These are phyloP conservation scores for Tragelaphus buxtoni DNA, from an alignment of 2,113 vertebrate species.

Conservation along the genomic window DNA sequence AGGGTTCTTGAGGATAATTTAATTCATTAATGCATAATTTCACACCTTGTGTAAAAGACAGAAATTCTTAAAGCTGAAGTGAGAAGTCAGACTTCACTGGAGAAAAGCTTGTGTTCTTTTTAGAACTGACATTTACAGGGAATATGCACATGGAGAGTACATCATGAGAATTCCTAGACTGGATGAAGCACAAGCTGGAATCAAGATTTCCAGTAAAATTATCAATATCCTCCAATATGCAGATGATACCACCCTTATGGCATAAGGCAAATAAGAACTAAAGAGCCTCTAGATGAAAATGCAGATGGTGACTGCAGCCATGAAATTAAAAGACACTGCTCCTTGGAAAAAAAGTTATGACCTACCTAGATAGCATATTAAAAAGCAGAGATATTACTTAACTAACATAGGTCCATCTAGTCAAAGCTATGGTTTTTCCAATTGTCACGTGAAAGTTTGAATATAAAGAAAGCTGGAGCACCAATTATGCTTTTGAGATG, in stretches of 20 bases:
- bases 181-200: background rate
- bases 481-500: too few species aligned
- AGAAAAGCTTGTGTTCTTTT: slow-evolving; percentile 25
- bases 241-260: background rate
- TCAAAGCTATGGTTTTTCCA: too few species aligned
- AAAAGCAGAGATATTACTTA: too few species aligned
- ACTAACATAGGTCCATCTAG: too few species aligned
- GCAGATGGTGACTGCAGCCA: too few species aligned
- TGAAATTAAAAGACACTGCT: too few species aligned
- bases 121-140: slow-evolving; percentile 10
- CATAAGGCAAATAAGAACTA: background rate
- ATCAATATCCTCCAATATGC: background rate
- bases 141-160: background rate
- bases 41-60: slow-evolving; percentile 67
- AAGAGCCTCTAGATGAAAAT: background rate
- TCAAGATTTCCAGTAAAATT: background rate
- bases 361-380: too few species aligned
- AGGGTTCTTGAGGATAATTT: slow-evolving; percentile 62
- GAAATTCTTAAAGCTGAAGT: slow-evolving; percentile 43
- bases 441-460: too few species aligned
- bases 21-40: slow-evolving; percentile 67
- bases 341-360: too few species aligned
- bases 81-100: background rate
- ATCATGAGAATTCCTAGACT: background rate
- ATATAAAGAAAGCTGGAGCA: too few species aligned